Base-by-base conservation (phyloP, 2,888 invertebrate species). In the Andrena haemorrhoa region DNA sequence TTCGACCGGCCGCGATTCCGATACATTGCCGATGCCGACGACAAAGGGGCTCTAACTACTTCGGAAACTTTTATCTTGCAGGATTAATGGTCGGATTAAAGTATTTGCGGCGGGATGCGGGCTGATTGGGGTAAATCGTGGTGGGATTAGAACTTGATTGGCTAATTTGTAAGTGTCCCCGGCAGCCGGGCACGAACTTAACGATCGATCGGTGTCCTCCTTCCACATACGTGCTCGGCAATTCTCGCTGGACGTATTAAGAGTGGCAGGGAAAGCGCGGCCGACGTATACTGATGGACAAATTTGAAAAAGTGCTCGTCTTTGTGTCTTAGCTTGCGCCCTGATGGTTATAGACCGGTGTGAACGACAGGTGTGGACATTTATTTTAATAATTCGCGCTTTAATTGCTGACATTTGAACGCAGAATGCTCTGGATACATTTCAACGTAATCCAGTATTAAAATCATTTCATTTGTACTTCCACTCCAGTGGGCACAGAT, bases 1-100 rank as follows among this genome's bases (percentile, higher is more conserved):
- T 56, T 66, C 82, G 68, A 79, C 71, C 47, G 23, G 69, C 65
- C 85, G 82, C 83, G 83, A 84, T 72, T 41, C 83, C 85, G 78
- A 83, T 84, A 87, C 87, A 81, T 82, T 82, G 84, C 75, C 83
- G 75, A 64, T 72, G 84, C 74, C 89, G 91, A 92, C 93, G 93
- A 93, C 93, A 93, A 93, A 93, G 93, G 93, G 91, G 90, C 91
- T 89, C 90, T 91, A 89, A 91, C 92, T 90, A 91, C 91, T 90
- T 90, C 87, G 91, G 88, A 89, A 93, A 94, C 90, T 93, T 93
- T 94, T 94, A 93, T 93, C 94, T 93, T 88, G 90, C 86, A 86
- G 94, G 93, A 93, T 94, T 94, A 93, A 94, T 93, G 92, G 93
- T 90, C 84, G 93, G 93, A 93, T 94, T 94, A 94, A 93, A 93